Evolutionary conservation across 2,113 vertebrate genomes (phyloP), one percentile per base, ranked within the genome.

Genomic region (Probosciger aterrimus): DNA sequence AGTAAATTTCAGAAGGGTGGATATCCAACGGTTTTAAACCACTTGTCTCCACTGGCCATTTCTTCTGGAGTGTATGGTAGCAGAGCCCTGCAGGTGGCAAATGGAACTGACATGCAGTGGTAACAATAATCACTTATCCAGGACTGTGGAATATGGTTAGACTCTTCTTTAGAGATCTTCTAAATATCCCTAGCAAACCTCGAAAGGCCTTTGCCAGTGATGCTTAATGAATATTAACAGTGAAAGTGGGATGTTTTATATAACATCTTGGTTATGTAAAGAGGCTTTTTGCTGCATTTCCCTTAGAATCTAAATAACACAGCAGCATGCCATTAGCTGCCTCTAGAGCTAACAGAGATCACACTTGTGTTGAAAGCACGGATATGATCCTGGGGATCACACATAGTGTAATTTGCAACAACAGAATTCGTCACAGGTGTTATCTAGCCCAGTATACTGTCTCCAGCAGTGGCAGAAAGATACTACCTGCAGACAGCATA

Each of bases 191-290:
- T 28, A 41, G 16, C 25, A 83, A 92, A 62, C 30, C 52, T 93
- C 64, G 19, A 60, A 88, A 90, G 44, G 33, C 46, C 79, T 93
- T 52, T 80, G 71, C 50, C 78, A 90, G 91, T 65, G 43, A 90
- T 64, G 43, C 60, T 77, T 80, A 88, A 88, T 92, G 67, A 94
- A 88, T 82, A 96, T 60, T 88, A 86, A 93, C 76, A 90, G 63
- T 50, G 44, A 92, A 93, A 86, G 57, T 37, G 24, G 44, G 76
- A 92, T 69, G 63, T 86, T 92, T 96, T 81, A 90, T 79, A 30
- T 70, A 92, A 93, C 30, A 78, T 62, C 44, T 53, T 68, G 9
- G 28, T 84, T 83, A 95, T 0, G 1, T 60, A 88, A 94, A 88
- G 69, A 63, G 37, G 28, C 15, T 35, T 95, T 87, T 84, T 76